Conservation (phyloP, 2,797 vertebrate species). For the Sebastes taczanowskii region DNA sequence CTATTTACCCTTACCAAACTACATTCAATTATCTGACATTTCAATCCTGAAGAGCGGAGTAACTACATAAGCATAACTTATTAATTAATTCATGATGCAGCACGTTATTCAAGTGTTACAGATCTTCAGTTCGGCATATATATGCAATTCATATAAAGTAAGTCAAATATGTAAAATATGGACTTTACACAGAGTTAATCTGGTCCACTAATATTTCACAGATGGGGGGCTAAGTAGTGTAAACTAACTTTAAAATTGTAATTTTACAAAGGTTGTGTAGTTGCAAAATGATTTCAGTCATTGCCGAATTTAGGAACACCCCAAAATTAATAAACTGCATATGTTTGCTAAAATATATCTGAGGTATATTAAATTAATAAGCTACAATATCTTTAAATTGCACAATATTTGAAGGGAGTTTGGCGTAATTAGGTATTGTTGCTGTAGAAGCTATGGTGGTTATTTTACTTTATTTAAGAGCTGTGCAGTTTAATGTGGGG, state of each 20-base stretch:
- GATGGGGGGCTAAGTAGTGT: not conserved
- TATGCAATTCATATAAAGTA: not conserved
- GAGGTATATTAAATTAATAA: too few species aligned
- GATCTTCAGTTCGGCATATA: not conserved
- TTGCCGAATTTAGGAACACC: not conserved
- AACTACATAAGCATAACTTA: not conserved
- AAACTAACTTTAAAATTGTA: not conserved
- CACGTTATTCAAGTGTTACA: not conserved
- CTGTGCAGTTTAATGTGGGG: too few species aligned
- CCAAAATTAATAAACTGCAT: fast-evolving
- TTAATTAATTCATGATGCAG: too few species aligned
- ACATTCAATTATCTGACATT: not conserved
- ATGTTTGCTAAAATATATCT: not conserved
- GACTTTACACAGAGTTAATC: not conserved
- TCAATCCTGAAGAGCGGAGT: not conserved
- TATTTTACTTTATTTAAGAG: too few species aligned
- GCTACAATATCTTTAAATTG: not conserved
- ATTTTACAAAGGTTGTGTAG: not conserved
- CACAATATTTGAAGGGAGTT: not conserved
- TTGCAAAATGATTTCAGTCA: not conserved
- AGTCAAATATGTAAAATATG: too few species aligned
- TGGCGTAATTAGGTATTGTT: not conserved
- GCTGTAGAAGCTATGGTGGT: too few species aligned
- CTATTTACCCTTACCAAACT: not conserved
- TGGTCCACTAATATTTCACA: not conserved